Conservation (phyloP, 2,888 invertebrate species). For the Ochlodes sylvanus region DNA sequence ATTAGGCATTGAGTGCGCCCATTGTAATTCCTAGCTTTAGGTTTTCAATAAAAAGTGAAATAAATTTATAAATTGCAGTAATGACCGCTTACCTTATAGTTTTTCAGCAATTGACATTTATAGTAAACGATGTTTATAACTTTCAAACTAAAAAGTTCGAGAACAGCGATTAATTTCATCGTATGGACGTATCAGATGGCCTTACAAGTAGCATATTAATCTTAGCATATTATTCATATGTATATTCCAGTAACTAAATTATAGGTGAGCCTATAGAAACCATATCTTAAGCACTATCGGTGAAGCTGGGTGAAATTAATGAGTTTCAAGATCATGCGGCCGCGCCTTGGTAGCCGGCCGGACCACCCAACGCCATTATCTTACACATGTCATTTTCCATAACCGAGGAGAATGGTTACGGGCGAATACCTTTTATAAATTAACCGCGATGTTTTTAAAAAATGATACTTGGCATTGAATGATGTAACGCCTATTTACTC, state of each 20-base stretch:
- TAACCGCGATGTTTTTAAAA: not conserved
- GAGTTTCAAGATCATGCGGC: slow-evolving; percentile 16
- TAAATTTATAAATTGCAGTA: no score
- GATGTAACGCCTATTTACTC: not conserved
- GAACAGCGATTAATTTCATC: no score
- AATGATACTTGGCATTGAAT: not conserved
- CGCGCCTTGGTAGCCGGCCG: not conserved
- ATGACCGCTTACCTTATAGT: no score
- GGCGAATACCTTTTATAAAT: slow-evolving; percentile 5
- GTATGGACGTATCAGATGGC: not conserved
- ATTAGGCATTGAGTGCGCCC: no score
- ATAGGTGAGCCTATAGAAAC: slow-evolving; percentile 1
- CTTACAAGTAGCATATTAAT: not conserved
- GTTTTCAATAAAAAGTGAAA: no score
- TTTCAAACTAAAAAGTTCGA: no score
- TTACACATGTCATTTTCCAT: slow-evolving; percentile 17
- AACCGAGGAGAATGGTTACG: slow-evolving; percentile 3
- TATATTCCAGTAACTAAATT: not conserved
- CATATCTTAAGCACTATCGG: not conserved
- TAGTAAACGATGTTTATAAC: no score
- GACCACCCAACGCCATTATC: slow-evolving; percentile 17
- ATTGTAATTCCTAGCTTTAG: no score
- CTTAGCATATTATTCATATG: not conserved
- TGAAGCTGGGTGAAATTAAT: slow-evolving; percentile 16
- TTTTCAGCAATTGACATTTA: no score